A percentile compares a stretch with the other conserved stretches of the same genome.
phyloP scores from a whole-genome alignment of 2,113 vertebrate species.

The Chaenocephalus aceratus region DNA sequence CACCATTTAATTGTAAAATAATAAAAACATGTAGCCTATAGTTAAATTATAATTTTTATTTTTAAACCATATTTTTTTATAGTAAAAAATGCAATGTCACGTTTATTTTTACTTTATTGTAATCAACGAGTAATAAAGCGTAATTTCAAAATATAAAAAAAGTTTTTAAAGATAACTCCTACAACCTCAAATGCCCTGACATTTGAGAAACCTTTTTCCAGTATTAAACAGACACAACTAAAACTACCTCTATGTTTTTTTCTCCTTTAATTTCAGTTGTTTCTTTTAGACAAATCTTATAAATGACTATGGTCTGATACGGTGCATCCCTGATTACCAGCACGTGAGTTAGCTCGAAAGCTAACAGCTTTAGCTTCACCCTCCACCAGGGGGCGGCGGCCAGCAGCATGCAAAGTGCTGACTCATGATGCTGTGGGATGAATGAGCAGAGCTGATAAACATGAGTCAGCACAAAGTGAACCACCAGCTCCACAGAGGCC shows the following conservation, averaged over 20 bases:
- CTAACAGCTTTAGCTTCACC: constrained; percentile 65
- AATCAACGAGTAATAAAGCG: no score
- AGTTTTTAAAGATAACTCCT: neutral
- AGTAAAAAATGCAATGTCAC: no score
- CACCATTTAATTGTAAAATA: no score
- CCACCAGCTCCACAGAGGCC: neutral
- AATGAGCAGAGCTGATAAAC: constrained; percentile 82
- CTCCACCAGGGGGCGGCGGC: constrained; percentile 35
- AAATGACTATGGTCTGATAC: neutral
- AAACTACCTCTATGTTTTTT: neutral
- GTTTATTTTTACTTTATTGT: no score
- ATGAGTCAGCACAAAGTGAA: constrained; percentile 21
- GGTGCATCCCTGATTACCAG: constrained; percentile 68
- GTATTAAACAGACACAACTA: neutral
- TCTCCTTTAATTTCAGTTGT: no score
- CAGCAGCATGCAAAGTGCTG: constrained; percentile 65
- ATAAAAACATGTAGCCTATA: no score
- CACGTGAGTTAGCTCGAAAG: constrained; percentile 59
- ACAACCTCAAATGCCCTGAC: neutral
- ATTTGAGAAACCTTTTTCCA: neutral
- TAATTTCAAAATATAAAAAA: neutral
- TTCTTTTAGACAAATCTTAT: no score
- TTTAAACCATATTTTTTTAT: no score
- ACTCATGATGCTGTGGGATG: constrained; percentile 60
- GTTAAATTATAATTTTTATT: no score